phyloP scores from a whole-genome alignment of 2,113 vertebrate genomes.

The Ondatra zibethicus region DNA sequence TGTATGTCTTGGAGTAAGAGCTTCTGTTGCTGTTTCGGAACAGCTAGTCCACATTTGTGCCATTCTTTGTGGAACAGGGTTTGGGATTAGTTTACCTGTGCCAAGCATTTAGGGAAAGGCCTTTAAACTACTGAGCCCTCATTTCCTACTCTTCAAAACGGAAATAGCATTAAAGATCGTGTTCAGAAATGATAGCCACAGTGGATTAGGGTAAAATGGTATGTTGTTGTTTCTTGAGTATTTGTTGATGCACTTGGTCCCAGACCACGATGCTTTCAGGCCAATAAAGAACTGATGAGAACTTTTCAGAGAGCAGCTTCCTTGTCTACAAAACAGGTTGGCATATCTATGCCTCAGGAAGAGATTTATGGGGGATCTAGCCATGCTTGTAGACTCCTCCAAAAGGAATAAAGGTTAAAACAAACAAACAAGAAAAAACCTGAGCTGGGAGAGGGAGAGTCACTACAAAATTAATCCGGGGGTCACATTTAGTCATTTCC shows the following conservation, averaged over 20 bases:
- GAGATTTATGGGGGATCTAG: constrained; percentile 4
- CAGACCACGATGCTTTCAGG: not conserved
- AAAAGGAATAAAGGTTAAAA: constrained; percentile 44
- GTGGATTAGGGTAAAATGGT: constrained; percentile 11
- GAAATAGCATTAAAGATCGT: constrained; percentile 9
- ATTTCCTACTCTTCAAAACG: constrained; percentile 34
- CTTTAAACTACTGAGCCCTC: not conserved
- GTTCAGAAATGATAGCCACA: not conserved
- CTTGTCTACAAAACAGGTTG: not conserved
- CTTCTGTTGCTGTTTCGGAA: not conserved
- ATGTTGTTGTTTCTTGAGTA: constrained; percentile 12
- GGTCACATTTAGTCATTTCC: constrained; percentile 63
- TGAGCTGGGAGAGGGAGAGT: not conserved
- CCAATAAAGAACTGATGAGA: not conserved
- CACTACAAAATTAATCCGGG: constrained; percentile 53
- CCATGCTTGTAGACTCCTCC: not conserved
- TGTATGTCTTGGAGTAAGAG: not conserved
- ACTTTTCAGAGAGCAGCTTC: not conserved
- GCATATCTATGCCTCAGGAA: not conserved
- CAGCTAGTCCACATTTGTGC: not conserved
- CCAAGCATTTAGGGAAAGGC: constrained; percentile 31
- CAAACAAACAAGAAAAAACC: not conserved
- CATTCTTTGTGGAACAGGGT: not conserved
- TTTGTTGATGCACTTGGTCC: not conserved
- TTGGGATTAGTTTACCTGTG: constrained; percentile 2